Evolutionary conservation across 2,888 invertebrate genomes (phyloP), one percentile per base, ranked within the genome.

Genomic region (Iselma pallidipennis): DNA sequence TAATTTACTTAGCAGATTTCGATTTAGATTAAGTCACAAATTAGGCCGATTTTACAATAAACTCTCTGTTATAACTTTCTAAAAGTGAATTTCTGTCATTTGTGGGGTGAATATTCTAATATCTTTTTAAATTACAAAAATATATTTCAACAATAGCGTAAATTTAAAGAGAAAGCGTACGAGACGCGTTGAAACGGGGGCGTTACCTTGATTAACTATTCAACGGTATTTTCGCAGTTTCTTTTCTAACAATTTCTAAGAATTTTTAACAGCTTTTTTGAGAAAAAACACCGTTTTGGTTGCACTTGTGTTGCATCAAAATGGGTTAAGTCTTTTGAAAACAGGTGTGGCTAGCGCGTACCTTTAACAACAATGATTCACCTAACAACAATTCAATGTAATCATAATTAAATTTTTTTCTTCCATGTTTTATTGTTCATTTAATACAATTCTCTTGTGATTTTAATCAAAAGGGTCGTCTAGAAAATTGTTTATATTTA

Each of bases 341-440:
- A 60, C 64, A 64, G 64, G 64, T 64, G 64, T 64, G 64, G 64
- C 64, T 33, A 31, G 59, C 57, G 60, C 10, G 42, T 60, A 60
- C 60, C 60, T 64, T 64, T 64, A 64, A 64, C 42, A 37, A 63
- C 57, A 42, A 60, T 64, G 64, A 64, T 57, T 64, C 64, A 64
- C 53, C 29, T 26, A 25, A 14, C 9, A 57, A 61, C 25, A 53
- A 49, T 45, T 14, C 19, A 26, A 7, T 26, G 16, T n/a, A 33
- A 14, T 16, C 25, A 37, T 33, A 49, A 37, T 19, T 1, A 26
- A 7, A 48, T 7, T 19, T 12, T 55, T 9, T 42, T 55, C n/a
- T n/a, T n/a, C n/a, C n/a, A n/a, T n/a, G n/a, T 14, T n/a, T 33
- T 33, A 10, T 4, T 33, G 4, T 4, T 33, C n/a, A 33, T 33